These are phyloP conservation scores for Papio anubis DNA, from an alignment of 2,113 vertebrate genomes.

Conservation along the genomic window DNA sequence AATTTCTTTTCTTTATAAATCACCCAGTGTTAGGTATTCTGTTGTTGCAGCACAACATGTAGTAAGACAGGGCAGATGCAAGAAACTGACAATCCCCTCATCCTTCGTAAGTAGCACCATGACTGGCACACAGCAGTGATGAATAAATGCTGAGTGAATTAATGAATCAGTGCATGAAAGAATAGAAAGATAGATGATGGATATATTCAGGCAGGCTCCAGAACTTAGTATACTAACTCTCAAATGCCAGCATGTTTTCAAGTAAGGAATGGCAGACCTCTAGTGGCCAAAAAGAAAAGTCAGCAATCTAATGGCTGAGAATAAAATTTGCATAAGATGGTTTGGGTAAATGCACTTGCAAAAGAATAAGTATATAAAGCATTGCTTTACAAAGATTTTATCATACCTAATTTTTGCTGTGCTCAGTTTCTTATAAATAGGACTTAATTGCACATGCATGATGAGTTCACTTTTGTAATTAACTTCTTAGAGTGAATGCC, in stretches of 20 bases:
- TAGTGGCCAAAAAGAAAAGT: constrained; percentile 64
- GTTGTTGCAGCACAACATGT: neutral
- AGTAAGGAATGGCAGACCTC: constrained; percentile 49
- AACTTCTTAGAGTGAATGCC: neutral
- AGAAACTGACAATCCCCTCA: neutral
- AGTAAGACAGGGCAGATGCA: neutral
- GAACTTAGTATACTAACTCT: too few species aligned
- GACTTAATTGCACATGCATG: neutral
- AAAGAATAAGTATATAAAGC: neutral
- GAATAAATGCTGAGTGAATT: neutral
- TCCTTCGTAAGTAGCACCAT: neutral
- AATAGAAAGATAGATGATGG: neutral
- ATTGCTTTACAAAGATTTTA: neutral
- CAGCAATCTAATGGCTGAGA: neutral
- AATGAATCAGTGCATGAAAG: neutral
- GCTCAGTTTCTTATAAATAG: neutral
- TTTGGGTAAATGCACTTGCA: neutral
- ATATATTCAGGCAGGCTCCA: neutral
- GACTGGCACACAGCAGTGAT: neutral
- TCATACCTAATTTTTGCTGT: neutral
- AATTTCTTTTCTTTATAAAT: neutral
- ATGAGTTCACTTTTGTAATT: constrained; percentile 23
- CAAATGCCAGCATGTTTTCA: neutral
- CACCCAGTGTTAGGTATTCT: neutral
- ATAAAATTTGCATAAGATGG: neutral